Evolutionary conservation across 2,113 vertebrate species (phyloP).

Genomic region (Labeo rohita): DNA sequence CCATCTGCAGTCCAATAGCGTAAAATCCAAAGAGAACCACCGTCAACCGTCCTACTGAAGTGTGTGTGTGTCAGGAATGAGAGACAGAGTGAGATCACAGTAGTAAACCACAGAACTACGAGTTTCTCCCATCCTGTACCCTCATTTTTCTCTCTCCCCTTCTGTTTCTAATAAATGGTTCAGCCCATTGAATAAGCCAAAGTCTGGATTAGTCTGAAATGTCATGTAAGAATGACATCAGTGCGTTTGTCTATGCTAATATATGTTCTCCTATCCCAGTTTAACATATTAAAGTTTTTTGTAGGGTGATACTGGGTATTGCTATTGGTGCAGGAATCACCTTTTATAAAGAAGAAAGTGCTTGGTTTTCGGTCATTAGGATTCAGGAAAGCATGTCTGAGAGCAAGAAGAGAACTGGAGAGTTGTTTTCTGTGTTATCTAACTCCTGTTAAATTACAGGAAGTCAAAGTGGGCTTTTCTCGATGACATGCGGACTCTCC

Average conservation of each 20-base stretch:
- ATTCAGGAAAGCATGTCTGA: not conserved
- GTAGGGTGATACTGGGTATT: not conserved
- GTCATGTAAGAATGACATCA: constrained; percentile 1
- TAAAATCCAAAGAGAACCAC: constrained; percentile 4
- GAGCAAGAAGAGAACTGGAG: not conserved
- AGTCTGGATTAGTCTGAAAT: constrained; percentile 14
- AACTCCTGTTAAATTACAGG: not conserved
- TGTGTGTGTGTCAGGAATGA: constrained; percentile 3
- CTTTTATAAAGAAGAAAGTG: not conserved
- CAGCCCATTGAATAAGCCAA: constrained; percentile 6
- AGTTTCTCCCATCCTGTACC: not conserved
- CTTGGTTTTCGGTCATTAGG: not conserved
- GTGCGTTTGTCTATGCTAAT: not conserved
- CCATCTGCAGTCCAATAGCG: constrained; percentile 18
- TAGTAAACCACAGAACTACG: constrained; percentile 5
- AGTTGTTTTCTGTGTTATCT: constrained; percentile 13
- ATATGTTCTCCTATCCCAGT: not conserved
- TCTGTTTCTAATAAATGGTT: constrained; percentile 5
- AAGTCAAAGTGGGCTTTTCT: constrained; percentile 7
- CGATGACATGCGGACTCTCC: not conserved
- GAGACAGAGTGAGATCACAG: constrained; percentile 32
- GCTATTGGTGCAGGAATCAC: not conserved
- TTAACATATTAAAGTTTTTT: not conserved
- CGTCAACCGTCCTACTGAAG: not conserved
- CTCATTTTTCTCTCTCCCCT: not conserved